Evolutionary conservation across 2,113 vertebrate species (phyloP), one percentile per base, ranked within the genome.

Genomic region (Chrysemys picta): DNA sequence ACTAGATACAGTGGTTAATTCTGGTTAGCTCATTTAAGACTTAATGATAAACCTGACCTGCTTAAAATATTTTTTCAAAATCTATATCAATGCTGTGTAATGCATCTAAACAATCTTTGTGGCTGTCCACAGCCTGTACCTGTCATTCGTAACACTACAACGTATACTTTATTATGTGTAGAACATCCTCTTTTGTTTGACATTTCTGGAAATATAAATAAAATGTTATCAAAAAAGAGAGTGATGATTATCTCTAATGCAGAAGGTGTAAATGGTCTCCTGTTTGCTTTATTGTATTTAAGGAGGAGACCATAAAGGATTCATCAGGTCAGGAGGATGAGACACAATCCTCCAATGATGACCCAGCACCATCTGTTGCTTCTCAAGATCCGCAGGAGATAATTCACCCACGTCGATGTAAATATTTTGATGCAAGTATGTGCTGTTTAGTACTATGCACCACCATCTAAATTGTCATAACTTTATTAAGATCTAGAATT

Each of bases 341-440:
- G 84, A 98, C 97, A 29, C 99, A 98, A 89, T 98, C 98, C 31
- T 98, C 98, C 50, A 98, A 98, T 25, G 99, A 99, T 25, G 99
- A 98, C 72, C 99, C 99, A 52, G 98, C 98, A 6, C 98, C 99
- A 4, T 98, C 98, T 47, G 98, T 98, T 80, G 98, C 98, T 81
- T 98, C 98, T 45, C 98, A 98, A 13, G 98, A 99, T 95, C 98
- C 98, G 5, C 98, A 98, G 89, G 99, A 99, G 94, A 98, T 99
- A 24, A 99, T 99, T 86, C 99, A 99, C 24, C 98, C 99, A 38
- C 99, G 99, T 80, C 98, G 99, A 50, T 99, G 99, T 97, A 99
- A 99, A 98, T 99, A 99, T 96, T 99, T 99, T 97, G 99, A 99
- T 95, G 96, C 98, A 98, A 99, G 99, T 99, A 98, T 85, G 99